phyloP scores from a whole-genome alignment of 1,140 invertebrate genomes.

The Drosophila erecta region DNA sequence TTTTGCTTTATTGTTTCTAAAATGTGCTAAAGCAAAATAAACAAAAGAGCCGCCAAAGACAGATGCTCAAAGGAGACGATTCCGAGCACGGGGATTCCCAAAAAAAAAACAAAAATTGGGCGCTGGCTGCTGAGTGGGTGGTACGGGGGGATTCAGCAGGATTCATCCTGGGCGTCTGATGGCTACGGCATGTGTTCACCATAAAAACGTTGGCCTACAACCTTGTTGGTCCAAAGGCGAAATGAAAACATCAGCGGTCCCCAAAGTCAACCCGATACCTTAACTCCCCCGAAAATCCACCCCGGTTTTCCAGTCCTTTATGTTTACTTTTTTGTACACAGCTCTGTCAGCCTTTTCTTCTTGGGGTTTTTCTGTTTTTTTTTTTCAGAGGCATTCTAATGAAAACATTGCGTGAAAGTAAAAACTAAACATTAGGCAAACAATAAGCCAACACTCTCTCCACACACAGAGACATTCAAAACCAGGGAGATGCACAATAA shows the following conservation, averaged over 20 bases:
- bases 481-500: slow-evolving; percentile 16
- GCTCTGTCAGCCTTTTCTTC: background rate
- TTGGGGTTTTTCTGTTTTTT: background rate
- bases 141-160: background rate
- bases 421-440: slow-evolving; percentile 80
- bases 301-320: slow-evolving; percentile 7
- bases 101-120: background rate
- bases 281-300: slow-evolving; percentile 4
- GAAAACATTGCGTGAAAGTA: slow-evolving; percentile 81
- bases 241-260: slow-evolving; percentile 73
- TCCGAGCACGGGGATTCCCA: background rate
- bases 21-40: slow-evolving; percentile 79
- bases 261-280: slow-evolving; percentile 58
- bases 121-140: background rate
- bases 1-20: slow-evolving; percentile 80
- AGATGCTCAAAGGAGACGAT: slow-evolving; percentile 11
- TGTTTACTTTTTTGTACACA: slow-evolving; percentile 35
- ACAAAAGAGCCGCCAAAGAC: slow-evolving; percentile 58
- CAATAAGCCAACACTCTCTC: slow-evolving; percentile 55
- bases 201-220: slow-evolving; percentile 34
- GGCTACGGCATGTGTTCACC: slow-evolving; percentile 41
- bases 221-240: slow-evolving; percentile 29
- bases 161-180: slow-evolving; percentile 11
- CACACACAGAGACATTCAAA: slow-evolving; percentile 12
- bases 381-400: slow-evolving; percentile 56